These are phyloP conservation scores for Rhinoraja longicauda DNA, from an alignment of 2,797 vertebrate species.

Conservation along the genomic window DNA sequence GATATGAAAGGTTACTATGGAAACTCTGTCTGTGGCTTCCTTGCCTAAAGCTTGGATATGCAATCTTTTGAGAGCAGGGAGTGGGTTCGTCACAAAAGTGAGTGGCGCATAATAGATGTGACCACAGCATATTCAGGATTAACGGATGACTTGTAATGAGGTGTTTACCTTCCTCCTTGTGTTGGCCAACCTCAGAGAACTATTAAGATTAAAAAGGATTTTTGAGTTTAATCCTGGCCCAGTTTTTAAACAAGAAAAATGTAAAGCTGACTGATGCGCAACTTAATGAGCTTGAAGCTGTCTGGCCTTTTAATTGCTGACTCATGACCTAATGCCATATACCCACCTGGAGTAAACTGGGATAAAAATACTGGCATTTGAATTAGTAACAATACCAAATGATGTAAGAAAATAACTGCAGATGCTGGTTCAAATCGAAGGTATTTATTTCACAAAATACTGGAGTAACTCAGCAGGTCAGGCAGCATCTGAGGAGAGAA, in stretches of 20 bases:
- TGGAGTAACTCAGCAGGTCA: no score
- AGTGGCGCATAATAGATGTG: neutral
- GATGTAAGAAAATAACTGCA: neutral
- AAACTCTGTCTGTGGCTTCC: neutral
- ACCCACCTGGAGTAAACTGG: neutral
- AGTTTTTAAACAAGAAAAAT: neutral
- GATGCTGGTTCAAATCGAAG: no score
- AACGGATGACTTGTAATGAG: neutral
- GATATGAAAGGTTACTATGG: conserved; percentile 1
- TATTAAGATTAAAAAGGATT: neutral
- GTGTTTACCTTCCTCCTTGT: neutral
- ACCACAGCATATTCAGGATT: neutral
- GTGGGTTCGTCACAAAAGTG: neutral
- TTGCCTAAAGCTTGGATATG: neutral
- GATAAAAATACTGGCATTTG: neutral
- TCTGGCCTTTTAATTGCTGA: no score
- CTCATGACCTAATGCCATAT: no score
- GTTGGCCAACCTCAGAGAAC: neutral
- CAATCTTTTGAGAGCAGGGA: neutral
- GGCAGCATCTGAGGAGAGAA: no score
- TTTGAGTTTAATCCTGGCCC: neutral
- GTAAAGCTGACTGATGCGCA: neutral
- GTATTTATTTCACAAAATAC: no score
- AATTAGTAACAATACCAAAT: neutral
- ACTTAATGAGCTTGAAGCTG: neutral